Evolutionary conservation across 1,140 invertebrate species (phyloP).

Genomic region (Bactericera cockerelli): DNA sequence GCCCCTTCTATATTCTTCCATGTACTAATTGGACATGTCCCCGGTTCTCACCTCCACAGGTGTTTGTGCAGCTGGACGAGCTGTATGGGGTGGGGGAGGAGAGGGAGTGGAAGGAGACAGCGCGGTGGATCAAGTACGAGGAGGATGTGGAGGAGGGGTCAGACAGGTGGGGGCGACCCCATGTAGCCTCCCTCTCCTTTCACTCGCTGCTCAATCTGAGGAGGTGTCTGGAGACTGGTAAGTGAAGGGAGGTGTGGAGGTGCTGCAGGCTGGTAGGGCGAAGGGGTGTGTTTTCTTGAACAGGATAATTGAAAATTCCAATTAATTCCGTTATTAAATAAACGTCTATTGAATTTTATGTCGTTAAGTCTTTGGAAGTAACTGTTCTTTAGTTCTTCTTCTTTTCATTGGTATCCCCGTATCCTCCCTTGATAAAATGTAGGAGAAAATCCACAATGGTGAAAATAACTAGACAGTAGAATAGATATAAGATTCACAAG

Average conservation of each 20-base stretch:
- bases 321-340: too few relatives aligned
- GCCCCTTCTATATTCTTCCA: too few relatives aligned
- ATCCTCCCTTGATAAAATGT: too few relatives aligned
- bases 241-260: too few relatives aligned
- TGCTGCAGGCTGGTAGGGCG: too few relatives aligned
- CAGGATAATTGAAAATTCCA: too few relatives aligned
- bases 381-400: too few relatives aligned
- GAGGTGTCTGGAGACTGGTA: conserved; percentile 69
- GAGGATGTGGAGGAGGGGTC: conserved; percentile 85
- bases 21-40: conserved; percentile 7
- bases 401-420: too few relatives aligned
- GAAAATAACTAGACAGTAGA: too few relatives aligned
- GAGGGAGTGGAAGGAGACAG: conserved; percentile 87
- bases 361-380: background rate
- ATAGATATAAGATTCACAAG: too few relatives aligned
- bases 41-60: conserved; percentile 29
- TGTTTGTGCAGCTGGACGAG: conserved; percentile 87
- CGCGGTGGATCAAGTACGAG: conserved; percentile 92
- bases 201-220: conserved; percentile 79
- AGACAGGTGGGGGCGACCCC: conserved; percentile 68
- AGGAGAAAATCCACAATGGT: too few relatives aligned
- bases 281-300: background rate
- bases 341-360: background rate
- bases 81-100: conserved; percentile 53
- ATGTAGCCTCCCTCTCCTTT: conserved; percentile 84